phyloP scores from a whole-genome alignment of 2,888 invertebrate species.

The Calameuta idolon region DNA sequence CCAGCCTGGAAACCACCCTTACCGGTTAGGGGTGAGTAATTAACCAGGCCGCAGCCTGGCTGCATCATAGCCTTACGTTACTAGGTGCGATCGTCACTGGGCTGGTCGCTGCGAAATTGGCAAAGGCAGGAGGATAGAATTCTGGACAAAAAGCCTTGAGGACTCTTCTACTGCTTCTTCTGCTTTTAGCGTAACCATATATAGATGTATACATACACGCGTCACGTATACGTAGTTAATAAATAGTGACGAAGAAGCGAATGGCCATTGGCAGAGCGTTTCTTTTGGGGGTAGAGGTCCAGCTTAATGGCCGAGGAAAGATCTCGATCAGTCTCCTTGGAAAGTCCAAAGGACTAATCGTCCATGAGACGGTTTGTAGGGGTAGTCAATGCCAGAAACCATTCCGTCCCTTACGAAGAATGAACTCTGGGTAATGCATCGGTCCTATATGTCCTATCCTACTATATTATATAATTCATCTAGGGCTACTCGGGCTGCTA shows the following conservation, averaged over 20 bases:
- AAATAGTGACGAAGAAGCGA: neutral
- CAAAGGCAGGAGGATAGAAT: neutral
- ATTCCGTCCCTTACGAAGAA: neutral
- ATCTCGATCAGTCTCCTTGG: neutral
- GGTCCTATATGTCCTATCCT: neutral
- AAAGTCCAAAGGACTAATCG: neutral
- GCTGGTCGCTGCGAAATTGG: constrained; percentile 25
- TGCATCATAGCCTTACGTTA: constrained; percentile 58
- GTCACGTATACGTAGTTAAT: neutral
- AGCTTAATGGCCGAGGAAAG: neutral
- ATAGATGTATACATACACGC: neutral
- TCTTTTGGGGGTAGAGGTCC: neutral
- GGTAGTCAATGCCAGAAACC: neutral
- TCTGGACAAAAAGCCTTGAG: neutral
- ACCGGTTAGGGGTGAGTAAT: constrained; percentile 63
- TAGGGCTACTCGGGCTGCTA: neutral
- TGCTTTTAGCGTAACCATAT: neutral
- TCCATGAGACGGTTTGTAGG: neutral
- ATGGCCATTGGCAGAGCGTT: neutral
- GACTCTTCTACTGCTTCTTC: neutral
- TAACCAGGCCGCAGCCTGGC: constrained; percentile 61
- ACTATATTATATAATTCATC: neutral
- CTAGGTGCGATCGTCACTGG: constrained; percentile 47
- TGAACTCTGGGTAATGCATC: neutral
- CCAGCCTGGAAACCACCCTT: constrained; percentile 7